Base-by-base conservation (phyloP, 2,113 vertebrate species). In the Camelus dromedarius region DNA sequence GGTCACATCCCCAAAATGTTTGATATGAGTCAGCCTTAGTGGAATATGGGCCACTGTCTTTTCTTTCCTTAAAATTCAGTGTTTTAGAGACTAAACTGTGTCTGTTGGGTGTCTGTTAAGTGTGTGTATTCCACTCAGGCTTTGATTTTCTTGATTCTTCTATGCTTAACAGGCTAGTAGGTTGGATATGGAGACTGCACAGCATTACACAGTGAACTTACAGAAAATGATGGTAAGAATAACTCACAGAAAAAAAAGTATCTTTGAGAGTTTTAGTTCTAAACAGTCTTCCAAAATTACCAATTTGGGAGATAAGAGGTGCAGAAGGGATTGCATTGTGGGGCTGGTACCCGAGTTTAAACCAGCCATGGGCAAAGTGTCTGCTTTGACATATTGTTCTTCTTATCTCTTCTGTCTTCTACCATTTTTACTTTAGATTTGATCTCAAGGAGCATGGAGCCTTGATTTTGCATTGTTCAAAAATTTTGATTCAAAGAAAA, bases 401-500 rank as follows among this genome's bases (percentile, higher is more conserved):
- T 20, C 28, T n/a, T 64, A 18, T 56, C 46, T 92, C 28, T 92
- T 58, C 18, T 48, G 9, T 13, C 54, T 80, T 42, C n/a, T n/a
- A 42, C 28, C 16, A 13, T 60, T 72, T 95, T 86, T 80, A 72
- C 69, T 69, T 28, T 72, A 56, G 62, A 81, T 35, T 73, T 60
- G 38, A 60, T 76, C 38, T 70, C 9, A 35, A 46, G 46, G 46
- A 56, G 30, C 3, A 81, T 0, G 18, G 28, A 91, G 20, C 19
- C 62, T 86, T 24, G 35, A 60, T 73, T 62, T 56, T 54, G 54
- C 30, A 56, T 42, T 90, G 69, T 52, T 86, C 15, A 42, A 64
- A 80, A 91, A 86, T 86, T 72, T 91, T 86, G n/a, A 91, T 72
- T 46, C 46, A 70, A 79, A 91, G 70, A 76, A 90, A 84, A 76